Conservation (phyloP, 1,140 invertebrate species). For the Zaprionus camerounensis region DNA sequence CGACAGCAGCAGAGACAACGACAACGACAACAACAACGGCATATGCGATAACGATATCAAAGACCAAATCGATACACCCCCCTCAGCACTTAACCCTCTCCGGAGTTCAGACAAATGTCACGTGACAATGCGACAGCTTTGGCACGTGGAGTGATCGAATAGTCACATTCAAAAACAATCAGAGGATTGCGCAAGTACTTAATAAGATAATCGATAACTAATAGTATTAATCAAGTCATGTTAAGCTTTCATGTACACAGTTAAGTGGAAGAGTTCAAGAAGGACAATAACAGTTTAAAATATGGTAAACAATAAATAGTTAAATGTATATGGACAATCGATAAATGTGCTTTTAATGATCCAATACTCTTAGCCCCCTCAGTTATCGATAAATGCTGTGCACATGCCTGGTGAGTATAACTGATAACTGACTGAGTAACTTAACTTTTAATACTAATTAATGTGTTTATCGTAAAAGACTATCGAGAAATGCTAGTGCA, state of each 20-base stretch:
- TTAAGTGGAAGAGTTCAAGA: too few relatives aligned
- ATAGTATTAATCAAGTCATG: background rate
- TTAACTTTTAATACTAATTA: too few relatives aligned
- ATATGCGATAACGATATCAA: slow-evolving; percentile 18
- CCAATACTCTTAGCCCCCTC: too few relatives aligned
- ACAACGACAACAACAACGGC: slow-evolving; percentile 13
- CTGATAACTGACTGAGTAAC: too few relatives aligned
- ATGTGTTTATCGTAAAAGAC: background rate
- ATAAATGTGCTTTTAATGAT: background rate
- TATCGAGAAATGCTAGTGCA: background rate
- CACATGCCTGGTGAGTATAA: too few relatives aligned
- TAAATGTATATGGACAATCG: background rate
- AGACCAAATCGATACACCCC: background rate
- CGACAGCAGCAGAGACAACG: slow-evolving; percentile 40
- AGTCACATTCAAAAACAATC: background rate
- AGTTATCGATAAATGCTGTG: too few relatives aligned
- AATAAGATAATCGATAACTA: background rate
- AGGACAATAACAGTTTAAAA: too few relatives aligned
- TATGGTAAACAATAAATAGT: background rate
- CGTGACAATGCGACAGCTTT: slow-evolving; percentile 1
- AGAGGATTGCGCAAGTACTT: background rate
- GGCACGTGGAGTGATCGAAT: slow-evolving; percentile 2
- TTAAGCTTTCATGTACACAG: too few relatives aligned
- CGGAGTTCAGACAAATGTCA: background rate
- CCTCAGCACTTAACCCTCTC: background rate